These are phyloP conservation scores for Isichthys henryi DNA, from an alignment of 2,113 vertebrate species.

Conservation along the genomic window DNA sequence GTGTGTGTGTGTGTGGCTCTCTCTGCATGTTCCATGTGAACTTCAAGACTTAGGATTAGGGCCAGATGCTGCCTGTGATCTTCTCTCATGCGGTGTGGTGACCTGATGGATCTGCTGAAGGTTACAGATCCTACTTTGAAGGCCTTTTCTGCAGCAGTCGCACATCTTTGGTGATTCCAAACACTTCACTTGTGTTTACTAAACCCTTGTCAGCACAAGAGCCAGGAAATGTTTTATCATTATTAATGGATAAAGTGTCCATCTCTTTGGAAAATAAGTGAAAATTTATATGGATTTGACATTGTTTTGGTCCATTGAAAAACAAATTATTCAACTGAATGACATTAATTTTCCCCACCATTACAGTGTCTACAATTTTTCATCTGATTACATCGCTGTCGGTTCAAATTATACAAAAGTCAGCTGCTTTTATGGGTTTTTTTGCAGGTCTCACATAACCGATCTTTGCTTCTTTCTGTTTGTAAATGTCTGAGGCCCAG, in stretches of 20 bases:
- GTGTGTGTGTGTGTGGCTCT: background rate
- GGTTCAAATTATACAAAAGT: background rate
- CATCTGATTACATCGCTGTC: background rate
- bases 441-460: background rate
- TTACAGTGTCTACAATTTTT: background rate
- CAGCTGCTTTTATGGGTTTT: background rate
- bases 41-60: background rate
- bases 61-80: background rate
- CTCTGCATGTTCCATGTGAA: background rate
- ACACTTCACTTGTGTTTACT: background rate
- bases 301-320: background rate
- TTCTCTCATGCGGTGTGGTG: background rate
- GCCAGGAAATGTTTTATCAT: background rate
- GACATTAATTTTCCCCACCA: background rate
- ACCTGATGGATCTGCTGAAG: background rate
- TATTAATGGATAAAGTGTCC: background rate
- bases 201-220: background rate
- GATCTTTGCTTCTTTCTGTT: background rate
- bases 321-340: background rate
- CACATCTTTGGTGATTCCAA: background rate
- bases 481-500: background rate
- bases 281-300: background rate
- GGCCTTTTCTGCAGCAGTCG: background rate
- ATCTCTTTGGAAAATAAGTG: background rate
- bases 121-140: background rate